A percentile compares a stretch with the other conserved stretches of the same genome.
These are phyloP conservation scores for Heliangelus exortis DNA, from an alignment of 2,797 vertebrate genomes.

Conservation along the genomic window DNA sequence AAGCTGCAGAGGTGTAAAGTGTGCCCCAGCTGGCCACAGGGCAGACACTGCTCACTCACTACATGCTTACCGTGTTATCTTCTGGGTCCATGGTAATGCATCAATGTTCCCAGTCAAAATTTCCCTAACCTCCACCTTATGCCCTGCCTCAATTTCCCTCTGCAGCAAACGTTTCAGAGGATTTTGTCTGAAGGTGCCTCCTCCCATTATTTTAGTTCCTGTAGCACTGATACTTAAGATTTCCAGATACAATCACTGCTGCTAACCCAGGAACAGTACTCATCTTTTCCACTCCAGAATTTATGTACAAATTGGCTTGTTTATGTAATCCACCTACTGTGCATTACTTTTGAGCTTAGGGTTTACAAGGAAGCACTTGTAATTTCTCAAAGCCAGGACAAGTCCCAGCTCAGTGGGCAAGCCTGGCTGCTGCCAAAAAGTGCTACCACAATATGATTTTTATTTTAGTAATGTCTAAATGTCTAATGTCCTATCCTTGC, in stretches of 20 bases:
- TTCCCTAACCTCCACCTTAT: background rate
- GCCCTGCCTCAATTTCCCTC: background rate
- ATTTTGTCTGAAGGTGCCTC: background rate
- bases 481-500: too few species aligned
- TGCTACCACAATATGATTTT: background rate
- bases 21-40: background rate
- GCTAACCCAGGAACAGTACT: background rate
- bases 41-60: background rate
- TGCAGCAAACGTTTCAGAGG: background rate
- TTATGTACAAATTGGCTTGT: background rate
- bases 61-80: background rate
- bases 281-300: background rate
- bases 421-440: background rate
- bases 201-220: background rate
- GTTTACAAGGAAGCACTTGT: background rate
- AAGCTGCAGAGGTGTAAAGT: background rate
- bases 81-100: background rate
- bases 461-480: background rate
- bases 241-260: background rate
- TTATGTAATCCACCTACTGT: background rate
- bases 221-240: background rate
- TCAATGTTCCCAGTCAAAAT: background rate
- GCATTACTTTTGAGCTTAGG: background rate
- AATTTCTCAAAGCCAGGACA: background rate
- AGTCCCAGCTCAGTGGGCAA: background rate